Conservation (phyloP, 2,888 invertebrate genomes). For the Drosophila prostipennis region DNA sequence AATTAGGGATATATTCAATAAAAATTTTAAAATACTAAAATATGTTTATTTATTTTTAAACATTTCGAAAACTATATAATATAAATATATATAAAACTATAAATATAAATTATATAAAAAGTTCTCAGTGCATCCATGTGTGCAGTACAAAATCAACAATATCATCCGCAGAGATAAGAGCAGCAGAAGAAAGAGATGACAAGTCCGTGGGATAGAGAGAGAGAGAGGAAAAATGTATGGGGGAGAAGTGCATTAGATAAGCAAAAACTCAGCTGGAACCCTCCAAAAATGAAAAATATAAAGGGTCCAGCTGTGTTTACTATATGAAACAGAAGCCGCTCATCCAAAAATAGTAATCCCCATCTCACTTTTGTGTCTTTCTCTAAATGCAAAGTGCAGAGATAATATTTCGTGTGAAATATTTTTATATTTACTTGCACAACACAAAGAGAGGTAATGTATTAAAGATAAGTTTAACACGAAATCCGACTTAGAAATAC, state of each 20-base stretch:
- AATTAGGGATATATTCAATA: too few relatives aligned
- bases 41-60: not conserved
- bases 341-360: conserved; percentile 56
- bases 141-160: conserved; percentile 29
- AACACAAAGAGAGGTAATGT: conserved; percentile 14
- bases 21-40: not conserved
- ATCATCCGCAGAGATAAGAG: conserved; percentile 45
- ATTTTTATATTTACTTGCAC: conserved; percentile 67
- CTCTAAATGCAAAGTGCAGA: conserved; percentile 23
- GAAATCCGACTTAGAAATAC: not conserved
- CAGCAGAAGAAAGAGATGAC: conserved; percentile 9
- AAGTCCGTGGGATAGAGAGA: conserved; percentile 11
- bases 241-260: conserved; percentile 64
- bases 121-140: conserved; percentile 42
- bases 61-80: too few relatives aligned
- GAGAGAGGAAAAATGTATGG: conserved; percentile 28
- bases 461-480: not conserved
- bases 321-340: conserved; percentile 32
- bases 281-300: conserved; percentile 8
- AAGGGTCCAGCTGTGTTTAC: conserved; percentile 63
- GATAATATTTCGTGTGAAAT: conserved; percentile 68
- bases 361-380: not conserved
- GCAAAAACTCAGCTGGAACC: conserved; percentile 46
- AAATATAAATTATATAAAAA: too few relatives aligned
- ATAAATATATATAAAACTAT: too few relatives aligned